Evolutionary conservation across 1,140 invertebrate genomes (phyloP), one percentile per base, ranked within the genome.

Genomic region (Lepidostoma basale): DNA sequence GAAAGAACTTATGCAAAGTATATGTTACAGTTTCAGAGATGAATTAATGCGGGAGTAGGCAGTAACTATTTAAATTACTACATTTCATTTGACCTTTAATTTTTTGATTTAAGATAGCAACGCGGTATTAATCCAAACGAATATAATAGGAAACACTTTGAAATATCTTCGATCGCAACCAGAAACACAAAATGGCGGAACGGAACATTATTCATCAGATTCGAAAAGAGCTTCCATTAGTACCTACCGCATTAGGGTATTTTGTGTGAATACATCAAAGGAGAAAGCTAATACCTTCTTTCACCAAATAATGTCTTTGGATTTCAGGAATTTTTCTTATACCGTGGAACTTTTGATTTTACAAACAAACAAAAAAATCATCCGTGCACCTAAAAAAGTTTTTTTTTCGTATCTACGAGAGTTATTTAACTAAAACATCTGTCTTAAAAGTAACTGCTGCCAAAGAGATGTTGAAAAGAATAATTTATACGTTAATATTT

Each of bases 401-500:
- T n/a, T n/a, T n/a, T n/a, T n/a, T n/a, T n/a, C n/a, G n/a, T n/a
- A n/a, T n/a, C n/a, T n/a, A n/a, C n/a, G n/a, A n/a, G n/a, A n/a
- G n/a, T n/a, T n/a, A n/a, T n/a, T n/a, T n/a, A n/a, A n/a, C n/a
- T n/a, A 56, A 56, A 39, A 23, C 52, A 39, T 33, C 16, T 8
- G 14, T 16, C 16, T 39, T 20, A 3, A 56, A 56, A 56, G 33
- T 56, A 20, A 56, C 20, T 56, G 36, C 16, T 10, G 6, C 8
- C 44, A 2, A 39, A 20, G 23, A 56, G n/a, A 33, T 56, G 16
- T 20, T 16, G 36, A 56, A 30, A 56, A 56, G 28, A 56, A 56
- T 56, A 56, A 56, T 56, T 56, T 56, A 56, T 18, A 56, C 36
- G 30, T 56, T 20, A 56, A 39, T 56, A 56, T 39, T 20, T 39